Evolutionary conservation across 2,113 vertebrate genomes (phyloP).

Genomic region (Sigmodon hispidus): DNA sequence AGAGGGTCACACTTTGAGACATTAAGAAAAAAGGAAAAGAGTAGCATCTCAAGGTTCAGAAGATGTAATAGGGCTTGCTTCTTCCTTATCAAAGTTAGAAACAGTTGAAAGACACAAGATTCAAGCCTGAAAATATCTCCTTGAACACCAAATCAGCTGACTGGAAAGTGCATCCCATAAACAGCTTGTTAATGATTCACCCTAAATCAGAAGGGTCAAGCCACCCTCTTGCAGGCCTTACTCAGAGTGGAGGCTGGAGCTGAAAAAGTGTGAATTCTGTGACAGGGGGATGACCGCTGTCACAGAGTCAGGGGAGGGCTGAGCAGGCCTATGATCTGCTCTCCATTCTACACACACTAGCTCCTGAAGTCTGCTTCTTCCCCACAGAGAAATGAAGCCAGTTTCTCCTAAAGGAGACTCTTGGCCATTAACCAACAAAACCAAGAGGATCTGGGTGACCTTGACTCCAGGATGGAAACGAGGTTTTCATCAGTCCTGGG

Average conservation of each 20-base stretch:
- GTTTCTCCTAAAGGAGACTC: background rate
- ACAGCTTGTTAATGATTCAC: conserved; percentile 2
- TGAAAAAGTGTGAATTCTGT: background rate
- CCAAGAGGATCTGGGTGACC: background rate
- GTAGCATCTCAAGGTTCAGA: background rate
- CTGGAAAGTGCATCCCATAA: background rate
- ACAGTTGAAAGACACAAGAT: background rate
- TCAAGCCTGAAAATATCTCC: background rate
- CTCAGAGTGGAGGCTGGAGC: background rate
- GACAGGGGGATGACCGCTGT: background rate
- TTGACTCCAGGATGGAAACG: background rate
- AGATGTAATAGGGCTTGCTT: background rate
- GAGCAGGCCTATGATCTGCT: background rate
- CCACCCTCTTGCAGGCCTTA: background rate
- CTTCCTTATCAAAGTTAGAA: background rate
- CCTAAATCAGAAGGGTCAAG: background rate
- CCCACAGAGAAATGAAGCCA: background rate
- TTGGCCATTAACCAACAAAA: background rate
- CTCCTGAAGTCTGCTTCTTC: background rate
- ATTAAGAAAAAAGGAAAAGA: background rate
- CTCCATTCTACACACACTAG: background rate
- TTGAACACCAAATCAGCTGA: background rate
- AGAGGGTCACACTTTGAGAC: background rate
- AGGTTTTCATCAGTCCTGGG: background rate
- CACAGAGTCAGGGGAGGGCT: background rate